Conservation (phyloP, 2,888 invertebrate species). For the Drosophila conformis region DNA sequence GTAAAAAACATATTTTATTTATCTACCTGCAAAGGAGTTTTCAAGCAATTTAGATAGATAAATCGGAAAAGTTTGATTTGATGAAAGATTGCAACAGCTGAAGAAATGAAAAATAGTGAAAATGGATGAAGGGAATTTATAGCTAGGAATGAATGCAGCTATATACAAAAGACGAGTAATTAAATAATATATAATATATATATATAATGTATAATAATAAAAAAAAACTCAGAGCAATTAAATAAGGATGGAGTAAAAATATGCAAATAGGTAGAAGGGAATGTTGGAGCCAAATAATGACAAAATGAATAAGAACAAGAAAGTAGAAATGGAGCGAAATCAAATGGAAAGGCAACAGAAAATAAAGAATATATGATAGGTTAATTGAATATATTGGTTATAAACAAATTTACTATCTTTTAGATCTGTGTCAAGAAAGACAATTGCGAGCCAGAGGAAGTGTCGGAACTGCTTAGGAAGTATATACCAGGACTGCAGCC, state of each 20-base stretch:
- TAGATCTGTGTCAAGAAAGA: conserved; percentile 86
- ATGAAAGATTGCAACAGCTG: not conserved
- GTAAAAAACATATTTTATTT: conserved; percentile 17
- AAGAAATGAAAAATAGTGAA: not conserved
- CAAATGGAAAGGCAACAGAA: not conserved
- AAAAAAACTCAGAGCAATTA: too few species aligned
- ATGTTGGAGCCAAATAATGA: too few species aligned
- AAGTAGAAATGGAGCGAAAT: too few species aligned
- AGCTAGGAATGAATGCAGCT: not conserved
- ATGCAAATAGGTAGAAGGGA: too few species aligned
- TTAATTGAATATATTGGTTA: not conserved
- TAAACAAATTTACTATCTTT: not conserved
- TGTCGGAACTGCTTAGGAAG: conserved; percentile 87
- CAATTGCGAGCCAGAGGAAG: conserved; percentile 85
- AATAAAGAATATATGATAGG: not conserved
- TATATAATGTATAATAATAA: not conserved
- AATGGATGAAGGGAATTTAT: not conserved
- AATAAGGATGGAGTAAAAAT: too few species aligned
- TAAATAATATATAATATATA: not conserved
- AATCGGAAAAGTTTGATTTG: not conserved
- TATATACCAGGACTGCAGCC: conserved; percentile 89
- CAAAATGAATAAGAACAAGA: too few species aligned
- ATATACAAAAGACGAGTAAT: too few species aligned
- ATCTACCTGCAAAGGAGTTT: not conserved
- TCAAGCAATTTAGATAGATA: not conserved